Evolutionary conservation across 1,140 invertebrate species (phyloP).

Genomic region (Drosophila pruinosa): DNA sequence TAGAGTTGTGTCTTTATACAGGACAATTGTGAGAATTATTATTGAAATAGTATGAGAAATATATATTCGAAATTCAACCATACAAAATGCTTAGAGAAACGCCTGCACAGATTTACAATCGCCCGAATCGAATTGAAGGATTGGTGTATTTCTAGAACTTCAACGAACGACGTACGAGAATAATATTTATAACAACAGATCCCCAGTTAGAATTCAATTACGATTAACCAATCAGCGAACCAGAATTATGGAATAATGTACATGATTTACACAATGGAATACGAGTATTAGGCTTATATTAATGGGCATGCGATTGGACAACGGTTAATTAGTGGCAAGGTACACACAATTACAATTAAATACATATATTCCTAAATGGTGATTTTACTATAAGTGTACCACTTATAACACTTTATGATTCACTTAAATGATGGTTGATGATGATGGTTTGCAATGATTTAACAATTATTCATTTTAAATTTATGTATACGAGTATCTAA

Average conservation of each 20-base stretch:
- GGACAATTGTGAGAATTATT: slow-evolving; percentile 23
- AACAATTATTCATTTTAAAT: too few relatives aligned
- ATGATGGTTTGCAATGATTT: too few relatives aligned
- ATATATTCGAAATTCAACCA: slow-evolving; percentile 39
- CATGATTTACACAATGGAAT: slow-evolving; percentile 13
- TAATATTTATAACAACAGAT: slow-evolving; percentile 18
- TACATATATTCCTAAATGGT: not conserved
- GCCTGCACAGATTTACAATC: slow-evolving; percentile 46
- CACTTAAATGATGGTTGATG: too few relatives aligned
- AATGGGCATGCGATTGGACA: slow-evolving; percentile 33
- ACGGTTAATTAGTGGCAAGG: not conserved
- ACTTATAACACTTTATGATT: too few relatives aligned
- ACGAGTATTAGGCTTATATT: not conserved
- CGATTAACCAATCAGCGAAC: slow-evolving; percentile 6
- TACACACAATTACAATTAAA: not conserved
- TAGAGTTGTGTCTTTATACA: slow-evolving; percentile 17
- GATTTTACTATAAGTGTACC: not conserved
- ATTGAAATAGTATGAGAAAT: too few relatives aligned
- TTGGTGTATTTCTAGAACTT: slow-evolving; percentile 70
- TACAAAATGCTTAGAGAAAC: slow-evolving; percentile 58
- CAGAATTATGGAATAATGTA: slow-evolving; percentile 30
- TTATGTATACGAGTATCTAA: too few relatives aligned
- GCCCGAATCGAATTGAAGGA: slow-evolving; percentile 48
- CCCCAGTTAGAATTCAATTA: slow-evolving; percentile 37
- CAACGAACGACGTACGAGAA: slow-evolving; percentile 15